Evolutionary conservation across 2,797 vertebrate species (phyloP).

Genomic region (Denticeps clupeoides): DNA sequence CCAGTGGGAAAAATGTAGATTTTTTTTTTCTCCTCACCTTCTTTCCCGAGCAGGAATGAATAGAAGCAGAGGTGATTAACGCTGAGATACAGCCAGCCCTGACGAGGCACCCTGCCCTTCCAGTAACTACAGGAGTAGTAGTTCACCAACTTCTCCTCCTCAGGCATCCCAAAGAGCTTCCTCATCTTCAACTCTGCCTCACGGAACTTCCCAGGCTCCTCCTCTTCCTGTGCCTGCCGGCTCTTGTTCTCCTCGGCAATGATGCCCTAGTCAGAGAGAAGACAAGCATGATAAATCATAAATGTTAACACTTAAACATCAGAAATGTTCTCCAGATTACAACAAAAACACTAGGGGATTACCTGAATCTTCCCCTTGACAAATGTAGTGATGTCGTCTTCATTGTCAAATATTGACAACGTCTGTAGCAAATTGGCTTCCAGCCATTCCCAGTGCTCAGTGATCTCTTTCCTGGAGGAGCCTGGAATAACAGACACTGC

Average conservation of each 20-base stretch:
- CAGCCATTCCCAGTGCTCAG: slow-evolving; percentile 92
- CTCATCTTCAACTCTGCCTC: slow-evolving; percentile 93
- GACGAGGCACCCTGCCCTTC: slow-evolving; percentile 88
- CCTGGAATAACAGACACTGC: slow-evolving; percentile 53
- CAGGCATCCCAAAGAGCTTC: slow-evolving; percentile 89
- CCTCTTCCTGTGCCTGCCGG: slow-evolving; percentile 69
- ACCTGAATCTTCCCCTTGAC: slow-evolving; percentile 95
- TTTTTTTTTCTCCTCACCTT: slow-evolving; percentile 61
- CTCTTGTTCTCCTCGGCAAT: slow-evolving; percentile 92
- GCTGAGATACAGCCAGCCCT: slow-evolving; percentile 92
- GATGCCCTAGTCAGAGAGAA: slow-evolving; percentile 64
- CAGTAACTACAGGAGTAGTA: slow-evolving; percentile 97
- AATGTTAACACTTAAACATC: too few species aligned
- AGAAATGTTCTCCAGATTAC: neutral
- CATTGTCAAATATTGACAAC: slow-evolving; percentile 88
- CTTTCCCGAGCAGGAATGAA: slow-evolving; percentile 88
- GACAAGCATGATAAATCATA: too few species aligned
- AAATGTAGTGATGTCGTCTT: slow-evolving; percentile 90
- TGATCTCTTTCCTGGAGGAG: slow-evolving; percentile 87
- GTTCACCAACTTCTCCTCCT: slow-evolving; percentile 92
- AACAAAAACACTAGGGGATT: slow-evolving; percentile 17
- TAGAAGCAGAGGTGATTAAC: slow-evolving; percentile 97
- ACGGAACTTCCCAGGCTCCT: slow-evolving; percentile 87
- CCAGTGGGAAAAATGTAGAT: too few species aligned
- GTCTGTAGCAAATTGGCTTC: slow-evolving; percentile 90